Conservation (phyloP, 35 echinoderm and acorn worm genomes). For the Patiria miniata region DNA sequence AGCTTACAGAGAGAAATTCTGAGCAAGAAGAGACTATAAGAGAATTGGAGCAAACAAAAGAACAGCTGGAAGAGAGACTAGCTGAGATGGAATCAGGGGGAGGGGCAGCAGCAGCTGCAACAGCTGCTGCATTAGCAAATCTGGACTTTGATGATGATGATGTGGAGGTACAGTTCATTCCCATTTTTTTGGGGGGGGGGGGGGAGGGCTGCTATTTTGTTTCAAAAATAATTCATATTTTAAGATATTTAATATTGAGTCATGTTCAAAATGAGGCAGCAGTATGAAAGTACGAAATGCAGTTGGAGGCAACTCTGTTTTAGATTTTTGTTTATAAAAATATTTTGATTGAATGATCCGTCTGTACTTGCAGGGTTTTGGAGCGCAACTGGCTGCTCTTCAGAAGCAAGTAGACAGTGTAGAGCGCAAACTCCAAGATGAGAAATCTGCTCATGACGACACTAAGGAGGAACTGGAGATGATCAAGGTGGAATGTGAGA, state of each 20-base stretch:
- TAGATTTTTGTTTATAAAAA: neutral
- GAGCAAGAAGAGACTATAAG: conserved; percentile 48
- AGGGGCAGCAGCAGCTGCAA: conserved; percentile 31
- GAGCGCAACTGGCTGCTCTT: conserved; percentile 73
- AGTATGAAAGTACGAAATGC: no score
- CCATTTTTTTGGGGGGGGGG: neutral
- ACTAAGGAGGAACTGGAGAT: conserved; percentile 91
- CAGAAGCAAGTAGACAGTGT: conserved; percentile 64
- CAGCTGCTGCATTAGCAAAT: conserved; percentile 18
- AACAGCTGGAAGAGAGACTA: conserved; percentile 62
- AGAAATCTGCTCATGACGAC: conserved; percentile 67
- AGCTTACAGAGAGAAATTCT: conserved; percentile 49
- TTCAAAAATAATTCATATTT: no score
- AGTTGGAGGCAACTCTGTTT: neutral
- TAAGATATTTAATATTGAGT: no score
- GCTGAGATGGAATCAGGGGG: conserved; percentile 30
- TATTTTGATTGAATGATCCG: neutral
- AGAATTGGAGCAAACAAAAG: conserved; percentile 67
- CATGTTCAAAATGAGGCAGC: no score
- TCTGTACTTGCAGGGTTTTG: conserved; percentile 57
- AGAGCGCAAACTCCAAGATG: conserved; percentile 67
- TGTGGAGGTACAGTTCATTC: conserved; percentile 65
- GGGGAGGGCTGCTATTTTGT: no score
- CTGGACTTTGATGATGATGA: conserved; percentile 92
- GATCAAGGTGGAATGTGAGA: conserved; percentile 54